These are phyloP conservation scores for Sogatella furcifera DNA, from an alignment of 1,140 invertebrate genomes.

Conservation along the genomic window DNA sequence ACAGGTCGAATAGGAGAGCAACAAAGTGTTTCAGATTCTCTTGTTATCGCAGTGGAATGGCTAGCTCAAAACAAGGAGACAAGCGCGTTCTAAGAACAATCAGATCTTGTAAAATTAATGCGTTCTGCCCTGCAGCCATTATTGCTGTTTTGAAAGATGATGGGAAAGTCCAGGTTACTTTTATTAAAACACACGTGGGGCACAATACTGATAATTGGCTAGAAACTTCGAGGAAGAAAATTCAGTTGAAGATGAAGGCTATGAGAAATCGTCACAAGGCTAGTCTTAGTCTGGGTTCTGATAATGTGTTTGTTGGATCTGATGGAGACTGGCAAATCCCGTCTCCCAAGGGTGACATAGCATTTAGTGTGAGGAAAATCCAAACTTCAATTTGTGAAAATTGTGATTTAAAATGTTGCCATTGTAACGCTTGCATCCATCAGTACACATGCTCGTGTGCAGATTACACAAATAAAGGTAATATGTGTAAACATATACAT, in stretches of 20 bases:
- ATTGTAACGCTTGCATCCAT: constrained; percentile 4
- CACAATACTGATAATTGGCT: neutral
- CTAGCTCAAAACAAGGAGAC: neutral
- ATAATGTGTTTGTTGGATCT: neutral
- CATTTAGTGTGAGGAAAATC: neutral
- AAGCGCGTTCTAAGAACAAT: neutral
- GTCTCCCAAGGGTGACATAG: neutral
- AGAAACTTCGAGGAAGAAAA: neutral
- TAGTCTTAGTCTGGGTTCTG: neutral
- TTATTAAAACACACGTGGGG: constrained; percentile 6
- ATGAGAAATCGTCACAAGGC: neutral
- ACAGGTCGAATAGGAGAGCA: constrained; percentile 3
- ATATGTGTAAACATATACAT: constrained; percentile 13
- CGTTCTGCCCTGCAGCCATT: constrained; percentile 6
- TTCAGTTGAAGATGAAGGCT: neutral
- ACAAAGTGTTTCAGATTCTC: constrained; percentile 1
- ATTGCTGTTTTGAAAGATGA: neutral
- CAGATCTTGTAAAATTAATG: constrained; percentile 8
- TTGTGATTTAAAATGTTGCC: constrained; percentile 1
- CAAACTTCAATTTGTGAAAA: neutral
- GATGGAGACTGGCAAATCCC: neutral
- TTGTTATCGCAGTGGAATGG: constrained; percentile 9
- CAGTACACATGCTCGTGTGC: constrained; percentile 4
- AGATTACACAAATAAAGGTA: constrained; percentile 5
- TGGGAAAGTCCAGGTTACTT: neutral